Evolutionary conservation across 2,888 invertebrate species (phyloP).

Genomic region (Watsonalla cultraria): DNA sequence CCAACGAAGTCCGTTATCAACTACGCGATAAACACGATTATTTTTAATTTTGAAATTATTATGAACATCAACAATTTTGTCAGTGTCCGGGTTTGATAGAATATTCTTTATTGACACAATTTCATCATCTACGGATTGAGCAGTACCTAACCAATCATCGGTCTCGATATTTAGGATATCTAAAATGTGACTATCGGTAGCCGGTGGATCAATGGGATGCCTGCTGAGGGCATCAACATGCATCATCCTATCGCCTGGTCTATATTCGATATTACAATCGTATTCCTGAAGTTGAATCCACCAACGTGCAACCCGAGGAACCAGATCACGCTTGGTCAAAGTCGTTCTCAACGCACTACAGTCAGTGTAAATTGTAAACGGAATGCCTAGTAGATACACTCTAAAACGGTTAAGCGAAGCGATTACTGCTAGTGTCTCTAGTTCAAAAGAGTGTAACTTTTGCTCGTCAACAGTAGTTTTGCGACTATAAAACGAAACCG

Average conservation of each 20-base stretch:
- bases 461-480: slow-evolving; percentile 16
- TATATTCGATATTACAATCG: slow-evolving; percentile 27
- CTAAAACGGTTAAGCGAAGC: slow-evolving; percentile 15
- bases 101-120: slow-evolving; percentile 9
- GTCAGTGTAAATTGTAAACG: slow-evolving; percentile 21
- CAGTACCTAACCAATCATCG: slow-evolving; percentile 12
- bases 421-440: slow-evolving; percentile 20
- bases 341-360: slow-evolving; percentile 16
- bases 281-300: slow-evolving; percentile 27
- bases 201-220: slow-evolving; percentile 6
- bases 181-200: neutral
- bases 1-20: slow-evolving; percentile 12
- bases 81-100: slow-evolving; percentile 6
- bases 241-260: slow-evolving; percentile 19
- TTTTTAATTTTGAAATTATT: slow-evolving; percentile 20
- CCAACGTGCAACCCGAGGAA: slow-evolving; percentile 29
- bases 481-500: slow-evolving; percentile 22
- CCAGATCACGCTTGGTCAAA: slow-evolving; percentile 14
- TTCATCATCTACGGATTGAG: slow-evolving; percentile 14
- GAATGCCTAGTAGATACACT: slow-evolving; percentile 19
- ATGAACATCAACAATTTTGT: slow-evolving; percentile 6
- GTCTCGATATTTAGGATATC: neutral
- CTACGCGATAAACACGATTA: slow-evolving; percentile 8
- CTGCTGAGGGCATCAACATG: slow-evolving; percentile 31
- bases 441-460: slow-evolving; percentile 18